A percentile compares a stretch with the other conserved stretches of the same genome.
These are phyloP conservation scores for Pristis pectinata DNA, from an alignment of 2,797 vertebrate genomes.

Conservation along the genomic window DNA sequence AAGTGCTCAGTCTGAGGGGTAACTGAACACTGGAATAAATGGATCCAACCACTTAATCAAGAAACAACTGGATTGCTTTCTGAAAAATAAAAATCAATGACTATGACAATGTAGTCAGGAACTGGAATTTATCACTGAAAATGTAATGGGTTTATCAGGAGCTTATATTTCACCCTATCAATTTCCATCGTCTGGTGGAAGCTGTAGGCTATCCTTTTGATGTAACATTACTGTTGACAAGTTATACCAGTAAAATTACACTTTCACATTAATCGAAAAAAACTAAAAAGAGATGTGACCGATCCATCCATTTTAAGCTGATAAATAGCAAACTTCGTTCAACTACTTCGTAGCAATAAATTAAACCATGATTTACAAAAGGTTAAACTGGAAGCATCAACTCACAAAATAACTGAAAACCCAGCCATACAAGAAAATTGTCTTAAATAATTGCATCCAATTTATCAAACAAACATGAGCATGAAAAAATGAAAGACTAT, in stretches of 20 bases:
- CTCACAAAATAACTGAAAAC: background rate
- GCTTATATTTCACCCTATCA: background rate
- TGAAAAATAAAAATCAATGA: background rate
- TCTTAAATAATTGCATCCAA: background rate
- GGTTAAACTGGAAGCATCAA: background rate
- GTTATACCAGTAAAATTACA: background rate
- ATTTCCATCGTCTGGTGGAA: background rate
- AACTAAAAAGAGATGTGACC: background rate
- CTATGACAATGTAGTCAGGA: background rate
- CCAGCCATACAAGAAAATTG: background rate
- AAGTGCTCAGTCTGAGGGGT: background rate
- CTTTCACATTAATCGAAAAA: background rate
- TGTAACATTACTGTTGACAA: background rate
- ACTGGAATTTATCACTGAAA: background rate
- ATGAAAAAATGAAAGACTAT: background rate
- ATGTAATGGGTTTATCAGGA: background rate
- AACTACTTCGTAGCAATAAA: background rate
- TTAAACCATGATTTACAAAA: background rate
- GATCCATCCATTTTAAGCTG: background rate
- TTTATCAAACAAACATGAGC: background rate
- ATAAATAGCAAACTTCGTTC: background rate
- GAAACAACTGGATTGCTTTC: no score
- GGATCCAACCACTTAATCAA: background rate
- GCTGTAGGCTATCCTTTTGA: background rate
- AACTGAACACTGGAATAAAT: background rate